Evolutionary conservation across 2,888 invertebrate genomes (phyloP).

Genomic region (Chironomus tentans): DNA sequence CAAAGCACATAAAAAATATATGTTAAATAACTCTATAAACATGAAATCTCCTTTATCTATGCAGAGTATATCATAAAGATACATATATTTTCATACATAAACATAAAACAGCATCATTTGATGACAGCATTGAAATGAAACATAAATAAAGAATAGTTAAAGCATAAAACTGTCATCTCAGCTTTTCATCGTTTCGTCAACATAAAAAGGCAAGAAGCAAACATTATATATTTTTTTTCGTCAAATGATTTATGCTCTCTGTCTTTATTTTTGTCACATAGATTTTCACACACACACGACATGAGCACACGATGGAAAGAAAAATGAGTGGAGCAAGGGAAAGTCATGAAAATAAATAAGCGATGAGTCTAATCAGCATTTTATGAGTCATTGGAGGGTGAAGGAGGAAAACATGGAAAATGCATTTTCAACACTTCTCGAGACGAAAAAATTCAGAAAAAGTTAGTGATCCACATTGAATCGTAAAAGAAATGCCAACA

Average conservation of each 20-base stretch:
- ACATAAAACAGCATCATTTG: background rate
- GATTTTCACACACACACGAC: background rate
- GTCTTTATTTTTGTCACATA: conserved; percentile 3
- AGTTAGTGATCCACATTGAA: no score
- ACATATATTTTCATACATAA: background rate
- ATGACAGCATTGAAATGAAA: background rate
- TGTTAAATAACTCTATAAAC: background rate
- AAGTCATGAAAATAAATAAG: background rate
- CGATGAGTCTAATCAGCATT: conserved; percentile 2
- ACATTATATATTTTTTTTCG: background rate
- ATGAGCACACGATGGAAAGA: background rate
- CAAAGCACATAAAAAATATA: background rate
- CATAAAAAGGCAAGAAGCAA: background rate
- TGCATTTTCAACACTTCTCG: conserved; percentile 4
- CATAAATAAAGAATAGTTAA: background rate
- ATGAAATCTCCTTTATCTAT: background rate
- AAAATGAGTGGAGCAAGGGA: no score
- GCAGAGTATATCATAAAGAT: background rate
- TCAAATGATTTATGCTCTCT: background rate
- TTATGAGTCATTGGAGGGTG: background rate
- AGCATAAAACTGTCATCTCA: conserved; percentile 8
- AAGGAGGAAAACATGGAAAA: conserved; percentile 7
- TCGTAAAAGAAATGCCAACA: background rate
- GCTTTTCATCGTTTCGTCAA: background rate
- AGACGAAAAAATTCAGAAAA: background rate